Evolutionary conservation across 2,797 vertebrate species (phyloP), one percentile per base, ranked within the genome.

Genomic region (Choloepus didactylus): DNA sequence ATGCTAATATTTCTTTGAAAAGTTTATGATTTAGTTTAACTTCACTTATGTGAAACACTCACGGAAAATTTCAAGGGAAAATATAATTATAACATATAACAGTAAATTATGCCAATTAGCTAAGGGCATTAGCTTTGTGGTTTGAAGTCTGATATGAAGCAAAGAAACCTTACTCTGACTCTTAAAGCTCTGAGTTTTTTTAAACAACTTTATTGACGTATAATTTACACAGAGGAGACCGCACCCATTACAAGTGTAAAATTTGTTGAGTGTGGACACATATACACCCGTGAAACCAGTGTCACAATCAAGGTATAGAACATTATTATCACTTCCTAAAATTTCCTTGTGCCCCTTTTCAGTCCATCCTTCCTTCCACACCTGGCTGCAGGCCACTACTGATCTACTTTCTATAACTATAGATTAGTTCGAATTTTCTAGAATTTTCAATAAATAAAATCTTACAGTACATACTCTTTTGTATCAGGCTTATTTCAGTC

Each of bases 111-210:
- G 35, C 35, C 35, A 35, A 35, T 35, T 35, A 35, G 35, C 35
- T 35, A 35, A 35, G 35, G 2, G 35, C 2, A 35, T 35, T 35
- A 35, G 35, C 35, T 35, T 35, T 35, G 35, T 35, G 35, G 35
- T 35, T 35, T 35, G 35, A 35, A 35, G 35, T 35, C 35, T 35
- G 35, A 35, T 35, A 35, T 35, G 35, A 35, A 62, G 10, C 23
- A 62, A 62, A 62, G 27, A 62, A 35, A 54, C 51, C 12, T 75
- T 80, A 84, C 62, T 46, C 31, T 81, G 16, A 72, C 25, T 90
- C 70, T 76, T 66, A 79, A 90, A 95, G 62, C 77, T 95, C 79
- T 75, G 82, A n/a, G 35, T 93, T 90, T 56, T 95, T 85, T 92
- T 82, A 76, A 94, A 90, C 62, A 92, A 89, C 23, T 90, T 94